Evolutionary conservation across 1,140 invertebrate genomes (phyloP), one percentile per base, ranked within the genome.

Genomic region (Nasonia longicornis): DNA sequence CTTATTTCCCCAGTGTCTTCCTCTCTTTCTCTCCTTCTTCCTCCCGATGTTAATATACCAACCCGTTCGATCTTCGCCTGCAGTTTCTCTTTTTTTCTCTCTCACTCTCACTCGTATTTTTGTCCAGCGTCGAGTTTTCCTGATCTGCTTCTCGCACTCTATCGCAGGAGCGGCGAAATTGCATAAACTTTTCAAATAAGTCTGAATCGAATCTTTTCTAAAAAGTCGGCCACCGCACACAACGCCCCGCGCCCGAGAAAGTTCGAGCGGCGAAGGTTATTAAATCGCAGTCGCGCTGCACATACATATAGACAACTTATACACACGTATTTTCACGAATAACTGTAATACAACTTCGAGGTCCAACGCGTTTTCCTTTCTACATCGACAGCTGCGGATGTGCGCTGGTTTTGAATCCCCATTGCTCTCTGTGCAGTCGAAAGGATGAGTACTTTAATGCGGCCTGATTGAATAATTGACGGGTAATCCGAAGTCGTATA

Each of bases 111-210:
- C 26, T 69, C 7, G 76, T 82, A 71, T 82, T 86, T 82, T 31
- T 52, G 42, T 66, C 52, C 66, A 38, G 29, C 58, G 84, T 83
- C 35, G 31, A 67, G 16, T 77, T 42, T 67, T 20, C 75, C 66
- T 45, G 75, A 77, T 77, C 63, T 26, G 58, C 35, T 66, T 42
- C 75, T 77, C 63, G 31, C 31, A 22, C 58, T 67, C 75, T 67
- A 66, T 67, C 35, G 64, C 79, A 73, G 38, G 38, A 42, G 81
- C 71, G 77, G 42, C 80, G 83, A 83, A 84, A 88, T 87, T 86
- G 86, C 84, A 86, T 85, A 84, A 88, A 88, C 87, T 88, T 88
- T 88, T 86, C 86, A 86, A 87, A 88, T 87, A 87, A 88, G 85
- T 83, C 83, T 76, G 70, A 83, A 86, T 85, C 73, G 78, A 77